Conservation (phyloP, 2,113 vertebrate species). For the Platichthys flesus region DNA sequence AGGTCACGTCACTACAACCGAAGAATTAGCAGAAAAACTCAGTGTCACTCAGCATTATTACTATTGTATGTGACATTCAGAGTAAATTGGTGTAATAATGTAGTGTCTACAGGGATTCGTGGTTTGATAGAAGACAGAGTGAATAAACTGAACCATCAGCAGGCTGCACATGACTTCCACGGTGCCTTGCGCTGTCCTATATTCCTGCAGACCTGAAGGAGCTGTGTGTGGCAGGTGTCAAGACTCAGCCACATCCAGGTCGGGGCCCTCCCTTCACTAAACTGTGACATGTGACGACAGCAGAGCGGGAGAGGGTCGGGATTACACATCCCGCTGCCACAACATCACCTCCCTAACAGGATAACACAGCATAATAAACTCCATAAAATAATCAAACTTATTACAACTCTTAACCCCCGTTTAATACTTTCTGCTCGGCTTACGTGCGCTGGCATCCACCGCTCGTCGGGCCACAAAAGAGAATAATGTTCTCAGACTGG, state of each 20-base stretch:
- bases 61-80: not conserved
- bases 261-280: not conserved
- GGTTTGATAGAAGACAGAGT: not conserved
- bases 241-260: slow-evolving; percentile 4
- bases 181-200: not conserved
- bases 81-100: not conserved
- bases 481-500: slow-evolving; percentile 61
- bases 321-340: slow-evolving; percentile 53
- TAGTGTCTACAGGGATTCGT: not conserved
- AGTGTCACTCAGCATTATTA: not conserved
- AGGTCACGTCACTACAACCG: not conserved
- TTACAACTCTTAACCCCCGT: slow-evolving; percentile 76
- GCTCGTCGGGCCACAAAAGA: slow-evolving; percentile 57
- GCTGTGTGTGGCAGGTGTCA: not conserved
- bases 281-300: not conserved
- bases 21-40: not conserved
- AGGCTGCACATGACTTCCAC: no score
- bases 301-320: slow-evolving; percentile 32
- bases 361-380: slow-evolving; percentile 77
- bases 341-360: slow-evolving; percentile 73
- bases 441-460: slow-evolving; percentile 49
- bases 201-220: slow-evolving; percentile 12
- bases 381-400: slow-evolving; percentile 76
- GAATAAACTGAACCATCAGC: no score
- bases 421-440: slow-evolving; percentile 64